These are phyloP conservation scores for Esperia sulphurella DNA, from an alignment of 2,888 invertebrate species.

Conservation along the genomic window DNA sequence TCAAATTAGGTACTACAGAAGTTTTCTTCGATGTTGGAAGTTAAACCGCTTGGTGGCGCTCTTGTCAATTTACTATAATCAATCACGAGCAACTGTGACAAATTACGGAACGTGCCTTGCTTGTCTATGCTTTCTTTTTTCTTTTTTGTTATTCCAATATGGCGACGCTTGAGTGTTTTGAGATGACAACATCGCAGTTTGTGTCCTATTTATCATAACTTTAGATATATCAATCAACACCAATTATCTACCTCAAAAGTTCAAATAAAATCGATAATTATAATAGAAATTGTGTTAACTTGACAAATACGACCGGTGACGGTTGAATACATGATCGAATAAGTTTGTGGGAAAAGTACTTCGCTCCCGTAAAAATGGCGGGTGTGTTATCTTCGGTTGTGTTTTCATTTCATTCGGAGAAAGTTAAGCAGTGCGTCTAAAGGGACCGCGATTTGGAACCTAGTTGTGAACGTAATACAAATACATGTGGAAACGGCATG, in stretches of 20 bases:
- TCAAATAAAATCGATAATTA: conserved; percentile 53
- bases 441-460: conserved; percentile 31
- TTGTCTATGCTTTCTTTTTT: not conserved
- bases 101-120: not conserved
- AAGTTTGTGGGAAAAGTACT: conserved; percentile 63
- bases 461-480: conserved; percentile 21
- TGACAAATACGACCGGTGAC: conserved; percentile 27
- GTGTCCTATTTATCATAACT: conserved; percentile 66
- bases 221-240: conserved; percentile 43
- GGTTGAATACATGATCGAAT: conserved; percentile 36
- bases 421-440: conserved; percentile 45
- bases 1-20: no score
- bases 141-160: conserved; percentile 51
- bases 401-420: conserved; percentile 66
- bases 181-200: conserved; percentile 80
- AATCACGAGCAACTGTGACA: no score
- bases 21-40: no score
- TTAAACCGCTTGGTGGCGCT: no score
- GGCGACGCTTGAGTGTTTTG: conserved; percentile 74
- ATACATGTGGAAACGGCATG: conserved; percentile 44
- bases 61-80: no score
- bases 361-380: conserved; percentile 76
- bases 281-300: conserved; percentile 40
- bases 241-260: conserved; percentile 62
- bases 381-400: conserved; percentile 77